A percentile compares a stretch with the other conserved stretches of the same genome.
These are phyloP conservation scores for Drosophila paracracens DNA, from an alignment of 2,888 invertebrate species.

Conservation along the genomic window DNA sequence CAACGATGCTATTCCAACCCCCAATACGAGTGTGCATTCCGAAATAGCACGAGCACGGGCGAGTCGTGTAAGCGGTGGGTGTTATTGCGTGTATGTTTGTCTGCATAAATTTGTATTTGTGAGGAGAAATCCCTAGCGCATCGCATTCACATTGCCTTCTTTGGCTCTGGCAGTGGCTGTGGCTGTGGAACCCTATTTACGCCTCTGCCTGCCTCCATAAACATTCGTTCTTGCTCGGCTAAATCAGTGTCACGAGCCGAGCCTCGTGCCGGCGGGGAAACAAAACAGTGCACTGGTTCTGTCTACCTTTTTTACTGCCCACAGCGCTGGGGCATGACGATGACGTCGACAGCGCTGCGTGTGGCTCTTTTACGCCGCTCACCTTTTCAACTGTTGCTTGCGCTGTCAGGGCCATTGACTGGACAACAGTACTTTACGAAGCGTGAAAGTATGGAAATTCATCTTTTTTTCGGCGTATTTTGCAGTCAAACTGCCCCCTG, in stretches of 20 bases:
- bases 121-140: constrained; percentile 47
- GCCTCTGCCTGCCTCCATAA: constrained; percentile 17
- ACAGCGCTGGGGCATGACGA: constrained; percentile 68
- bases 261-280: constrained; percentile 71
- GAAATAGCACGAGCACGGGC: constrained; percentile 59
- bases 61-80: constrained; percentile 42
- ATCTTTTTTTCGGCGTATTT: constrained; percentile 68
- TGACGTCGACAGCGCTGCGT: constrained; percentile 46
- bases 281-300: constrained; percentile 38
- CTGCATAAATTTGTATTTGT: constrained; percentile 27
- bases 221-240: constrained; percentile 45
- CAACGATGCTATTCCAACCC: constrained; percentile 75
- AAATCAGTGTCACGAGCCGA: constrained; percentile 74
- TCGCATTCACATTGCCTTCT: constrained; percentile 39
- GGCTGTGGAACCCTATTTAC: constrained; percentile 22
- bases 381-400: constrained; percentile 70
- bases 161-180: constrained; percentile 16
- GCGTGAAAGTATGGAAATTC: constrained; percentile 81
- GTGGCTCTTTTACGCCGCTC: constrained; percentile 33
- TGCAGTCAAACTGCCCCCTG: constrained; percentile 48
- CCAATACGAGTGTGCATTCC: constrained; percentile 50
- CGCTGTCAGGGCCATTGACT: constrained; percentile 70
- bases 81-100: constrained; percentile 33
- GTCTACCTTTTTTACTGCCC: constrained; percentile 31
- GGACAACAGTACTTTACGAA: constrained; percentile 58